Conservation (phyloP, 2,113 vertebrate genomes). For the Arothron firmamentum region DNA sequence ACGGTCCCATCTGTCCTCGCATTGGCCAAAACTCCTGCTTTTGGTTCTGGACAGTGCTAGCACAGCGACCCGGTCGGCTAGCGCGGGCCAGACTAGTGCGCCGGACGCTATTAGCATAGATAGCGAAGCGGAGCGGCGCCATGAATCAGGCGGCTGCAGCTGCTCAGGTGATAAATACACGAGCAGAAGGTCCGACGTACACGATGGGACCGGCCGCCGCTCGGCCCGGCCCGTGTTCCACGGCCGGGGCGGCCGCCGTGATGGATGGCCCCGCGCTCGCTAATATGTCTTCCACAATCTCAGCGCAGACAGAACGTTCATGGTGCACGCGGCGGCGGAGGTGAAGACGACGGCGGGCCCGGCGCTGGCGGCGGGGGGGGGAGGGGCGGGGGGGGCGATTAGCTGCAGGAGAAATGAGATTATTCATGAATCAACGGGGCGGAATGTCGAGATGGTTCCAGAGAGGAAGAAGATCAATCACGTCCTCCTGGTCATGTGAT, state of each 20-base stretch:
- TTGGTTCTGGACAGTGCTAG: background rate
- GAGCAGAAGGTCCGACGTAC: slow-evolving; percentile 69
- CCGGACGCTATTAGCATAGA: slow-evolving; percentile 29
- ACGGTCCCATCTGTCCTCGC: too few species aligned
- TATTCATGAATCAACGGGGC: slow-evolving; percentile 34
- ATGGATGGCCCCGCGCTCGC: slow-evolving; percentile 66
- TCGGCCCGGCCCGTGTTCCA: slow-evolving; percentile 67
- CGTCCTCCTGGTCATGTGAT: background rate
- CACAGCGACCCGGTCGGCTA: background rate
- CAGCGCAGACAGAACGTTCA: slow-evolving; percentile 52
- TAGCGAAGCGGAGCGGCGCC: slow-evolving; percentile 60
- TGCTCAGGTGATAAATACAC: slow-evolving; percentile 75
- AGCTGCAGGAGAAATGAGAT: slow-evolving; percentile 29
- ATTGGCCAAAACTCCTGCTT: too few species aligned
- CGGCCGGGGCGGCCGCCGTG: slow-evolving; percentile 58
- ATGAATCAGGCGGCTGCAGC: slow-evolving; percentile 72
- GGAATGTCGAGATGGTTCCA: slow-evolving; percentile 18
- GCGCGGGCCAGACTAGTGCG: background rate
- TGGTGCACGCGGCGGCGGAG: slow-evolving; percentile 45
- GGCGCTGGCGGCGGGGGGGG: background rate
- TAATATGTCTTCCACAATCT: slow-evolving; percentile 74
- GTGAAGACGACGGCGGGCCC: slow-evolving; percentile 37
- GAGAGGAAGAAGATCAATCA: slow-evolving; percentile 29
- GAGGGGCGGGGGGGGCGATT: slow-evolving; percentile 11
- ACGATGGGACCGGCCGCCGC: slow-evolving; percentile 73